Evolutionary conservation across 2,113 vertebrate species (phyloP), one percentile per base, ranked within the genome.

Genomic region (Panurus biarmicus): DNA sequence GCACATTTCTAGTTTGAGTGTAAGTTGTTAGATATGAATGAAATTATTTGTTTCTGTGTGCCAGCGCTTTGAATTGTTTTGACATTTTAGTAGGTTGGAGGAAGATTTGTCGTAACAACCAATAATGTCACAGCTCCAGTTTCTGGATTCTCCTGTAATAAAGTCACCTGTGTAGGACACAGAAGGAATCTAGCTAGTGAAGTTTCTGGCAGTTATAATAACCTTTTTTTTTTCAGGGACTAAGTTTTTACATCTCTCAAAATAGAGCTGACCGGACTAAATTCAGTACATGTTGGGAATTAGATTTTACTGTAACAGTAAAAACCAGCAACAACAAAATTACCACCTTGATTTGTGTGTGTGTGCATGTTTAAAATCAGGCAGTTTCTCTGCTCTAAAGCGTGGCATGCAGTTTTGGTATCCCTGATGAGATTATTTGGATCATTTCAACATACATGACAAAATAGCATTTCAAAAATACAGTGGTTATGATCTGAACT

Each of bases 51-150:
- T 71, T 91, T 74, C 56, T 84, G 21, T 28, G 2, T 53, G 67
- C 75, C 75, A 88, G 28, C 56, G 77, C 74, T 85, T 64, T 73
- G 71, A 89, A 71, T 91, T 86, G 69, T 93, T 91, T 76, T 94
- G 90, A 78, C 85, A n/a, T 86, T 88, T 74, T 38, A 29, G 69
- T 65, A 65, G 79, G 31, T 25, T 93, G 75, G 40, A 86, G 72
- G 25, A 91, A 78, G 61, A 84, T 48, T 77, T 77, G 45, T 80
- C 2, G 0, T 62, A 93, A 71, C 66, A 84, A 25, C 56, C 90
- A 64, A 71, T 82, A 87, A 77, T 93, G 61, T 88, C 85, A 84
- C 31, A 77, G 40, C 75, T 84, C 48, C 48, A 58, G 8, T 80
- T 80, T 64, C 47, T 92, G 53, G 40, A 47, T 84, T 71, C 20